phyloP scores from a whole-genome alignment of 2,888 invertebrate species.

The Idaea biselata region DNA sequence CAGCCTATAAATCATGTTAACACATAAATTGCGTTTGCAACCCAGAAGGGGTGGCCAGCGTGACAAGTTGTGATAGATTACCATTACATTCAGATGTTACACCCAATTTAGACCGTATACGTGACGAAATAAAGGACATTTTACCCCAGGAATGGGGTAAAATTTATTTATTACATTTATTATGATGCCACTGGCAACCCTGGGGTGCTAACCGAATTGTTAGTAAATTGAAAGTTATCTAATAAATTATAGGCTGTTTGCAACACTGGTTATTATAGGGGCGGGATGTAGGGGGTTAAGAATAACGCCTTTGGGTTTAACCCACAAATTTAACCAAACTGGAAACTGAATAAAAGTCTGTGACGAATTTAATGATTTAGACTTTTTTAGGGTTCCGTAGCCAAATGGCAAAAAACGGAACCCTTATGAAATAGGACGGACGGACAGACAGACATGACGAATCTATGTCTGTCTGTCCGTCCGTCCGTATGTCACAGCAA shows the following conservation, averaged over 20 bases:
- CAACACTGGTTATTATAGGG: slow-evolving; percentile 27
- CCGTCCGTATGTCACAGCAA: too few species aligned
- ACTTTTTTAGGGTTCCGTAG: too few species aligned
- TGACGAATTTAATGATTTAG: not conserved
- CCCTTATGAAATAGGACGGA: too few species aligned
- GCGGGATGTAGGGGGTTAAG: slow-evolving; percentile 16
- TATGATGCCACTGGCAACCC: slow-evolving; percentile 33
- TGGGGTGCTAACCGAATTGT: slow-evolving; percentile 64
- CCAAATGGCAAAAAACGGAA: too few species aligned
- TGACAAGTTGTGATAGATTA: slow-evolving; percentile 63
- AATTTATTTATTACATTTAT: slow-evolving; percentile 38
- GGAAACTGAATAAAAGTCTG: not conserved
- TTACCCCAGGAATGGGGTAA: slow-evolving; percentile 16
- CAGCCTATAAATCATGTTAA: slow-evolving; percentile 74
- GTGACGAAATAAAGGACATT: not conserved
- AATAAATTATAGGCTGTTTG: slow-evolving; percentile 70
- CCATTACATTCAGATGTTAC: slow-evolving; percentile 16
- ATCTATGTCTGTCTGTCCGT: too few species aligned
- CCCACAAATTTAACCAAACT: too few species aligned
- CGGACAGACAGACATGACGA: too few species aligned
- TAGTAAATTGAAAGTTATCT: slow-evolving; percentile 75
- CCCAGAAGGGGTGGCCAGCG: slow-evolving; percentile 56
- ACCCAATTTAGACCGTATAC: not conserved
- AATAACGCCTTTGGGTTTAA: not conserved
- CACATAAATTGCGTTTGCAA: slow-evolving; percentile 72